A percentile compares a stretch with the other conserved stretches of the same genome.
These are phyloP conservation scores for Ophion ventricosus DNA, from an alignment of 2,888 invertebrate species.

Conservation along the genomic window DNA sequence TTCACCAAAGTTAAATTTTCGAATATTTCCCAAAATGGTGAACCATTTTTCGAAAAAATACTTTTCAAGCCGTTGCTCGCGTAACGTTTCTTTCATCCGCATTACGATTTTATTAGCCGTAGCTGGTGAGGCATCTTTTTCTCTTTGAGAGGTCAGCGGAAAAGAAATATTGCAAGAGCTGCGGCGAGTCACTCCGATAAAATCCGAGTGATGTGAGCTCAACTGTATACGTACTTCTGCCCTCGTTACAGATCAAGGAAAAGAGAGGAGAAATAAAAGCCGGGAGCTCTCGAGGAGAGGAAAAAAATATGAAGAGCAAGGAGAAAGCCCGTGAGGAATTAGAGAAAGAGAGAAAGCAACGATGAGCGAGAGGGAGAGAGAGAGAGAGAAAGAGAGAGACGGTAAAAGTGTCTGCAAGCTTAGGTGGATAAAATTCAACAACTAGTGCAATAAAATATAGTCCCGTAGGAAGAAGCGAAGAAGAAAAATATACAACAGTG, in stretches of 20 bases:
- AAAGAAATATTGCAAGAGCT: conserved; percentile 43
- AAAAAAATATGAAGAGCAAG: conserved; percentile 17
- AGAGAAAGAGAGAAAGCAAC: conserved; percentile 27
- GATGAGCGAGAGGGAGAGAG: no score
- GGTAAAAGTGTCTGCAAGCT: conserved; percentile 5
- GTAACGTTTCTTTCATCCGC: not conserved
- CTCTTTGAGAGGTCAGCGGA: not conserved
- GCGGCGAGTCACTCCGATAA: conserved; percentile 28
- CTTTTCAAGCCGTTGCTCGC: not conserved
- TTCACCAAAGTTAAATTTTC: conserved; percentile 9
- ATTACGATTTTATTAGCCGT: not conserved
- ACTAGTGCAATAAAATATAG: conserved; percentile 50
- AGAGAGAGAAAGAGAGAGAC: not conserved
- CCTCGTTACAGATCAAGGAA: conserved; percentile 33
- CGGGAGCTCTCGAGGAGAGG: conserved; percentile 5
- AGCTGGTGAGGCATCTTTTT: not conserved
- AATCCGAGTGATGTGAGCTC: conserved; percentile 20
- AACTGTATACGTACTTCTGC: not conserved
- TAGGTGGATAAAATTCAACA: conserved; percentile 45
- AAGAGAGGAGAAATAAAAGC: conserved; percentile 16
- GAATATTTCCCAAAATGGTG: no score
- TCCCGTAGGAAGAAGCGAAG: not conserved
- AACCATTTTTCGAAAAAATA: not conserved
- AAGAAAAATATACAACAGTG: not conserved
- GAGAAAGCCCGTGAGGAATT: conserved; percentile 15